A percentile compares a stretch with the other conserved stretches of the same genome.
Conservation (phyloP, 2,797 vertebrate genomes). For the Melanotaenia boesemani region DNA sequence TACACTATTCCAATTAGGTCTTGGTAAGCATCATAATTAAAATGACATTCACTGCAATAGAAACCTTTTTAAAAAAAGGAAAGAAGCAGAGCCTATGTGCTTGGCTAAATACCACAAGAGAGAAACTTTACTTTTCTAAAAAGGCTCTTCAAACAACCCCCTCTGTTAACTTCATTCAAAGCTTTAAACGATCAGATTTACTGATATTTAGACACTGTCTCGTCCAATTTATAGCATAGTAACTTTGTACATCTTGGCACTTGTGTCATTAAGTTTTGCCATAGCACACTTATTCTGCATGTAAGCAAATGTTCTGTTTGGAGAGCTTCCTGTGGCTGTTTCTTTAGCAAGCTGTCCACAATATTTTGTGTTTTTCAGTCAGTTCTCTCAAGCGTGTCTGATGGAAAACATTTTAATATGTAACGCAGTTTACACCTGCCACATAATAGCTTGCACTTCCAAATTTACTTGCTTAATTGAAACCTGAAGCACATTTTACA, state of each 20-base stretch:
- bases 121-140: not conserved
- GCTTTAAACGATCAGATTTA: not conserved
- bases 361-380: not conserved
- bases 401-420: slow-evolving; percentile 1
- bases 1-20: not conserved
- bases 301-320: not conserved
- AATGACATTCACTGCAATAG: not conserved
- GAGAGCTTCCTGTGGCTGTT: not conserved
- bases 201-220: not conserved
- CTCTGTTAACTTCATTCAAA: not conserved
- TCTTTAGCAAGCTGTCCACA: not conserved
- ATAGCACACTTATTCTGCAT: not conserved
- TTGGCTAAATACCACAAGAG: not conserved
- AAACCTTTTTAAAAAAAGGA: not conserved
- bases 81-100: not conserved
- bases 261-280: not conserved
- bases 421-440: not conserved
- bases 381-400: not conserved
- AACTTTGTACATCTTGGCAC: not conserved
- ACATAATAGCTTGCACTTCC: not conserved
- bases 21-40: not conserved
- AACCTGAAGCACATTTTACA: not conserved
- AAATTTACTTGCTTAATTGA: not conserved
- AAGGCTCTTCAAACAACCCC: not conserved
- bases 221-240: not conserved